A percentile compares a stretch with the other conserved stretches of the same genome.
Conservation (phyloP, 2,888 invertebrate species). For the Andrena camellia region DNA sequence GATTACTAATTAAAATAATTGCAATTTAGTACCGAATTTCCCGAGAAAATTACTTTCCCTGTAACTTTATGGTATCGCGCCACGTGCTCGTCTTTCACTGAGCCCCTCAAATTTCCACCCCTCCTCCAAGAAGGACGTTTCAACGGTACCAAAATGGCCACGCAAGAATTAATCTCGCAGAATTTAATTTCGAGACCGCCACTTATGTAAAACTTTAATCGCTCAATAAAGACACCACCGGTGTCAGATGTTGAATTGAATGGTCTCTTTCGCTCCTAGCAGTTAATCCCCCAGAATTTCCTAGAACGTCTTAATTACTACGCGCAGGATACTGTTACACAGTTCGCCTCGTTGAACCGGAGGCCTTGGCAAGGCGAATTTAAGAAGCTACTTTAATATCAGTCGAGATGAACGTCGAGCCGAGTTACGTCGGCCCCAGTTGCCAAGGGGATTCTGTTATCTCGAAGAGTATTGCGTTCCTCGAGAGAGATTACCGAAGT, state of each 20-base stretch:
- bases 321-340: conserved; percentile 1
- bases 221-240: neutral
- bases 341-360: neutral
- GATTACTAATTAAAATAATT: no score
- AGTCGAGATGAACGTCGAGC: neutral
- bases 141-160: neutral
- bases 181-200: no score
- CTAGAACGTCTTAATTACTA: neutral
- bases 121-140: neutral
- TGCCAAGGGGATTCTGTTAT: neutral
- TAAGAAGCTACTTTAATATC: neutral
- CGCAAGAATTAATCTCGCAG: neutral
- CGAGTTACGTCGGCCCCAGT: neutral
- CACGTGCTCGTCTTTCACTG: no score
- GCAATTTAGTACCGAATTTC: no score
- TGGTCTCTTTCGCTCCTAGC: no score
- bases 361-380: no score
- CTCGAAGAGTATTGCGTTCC: neutral
- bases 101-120: neutral
- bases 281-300: neutral
- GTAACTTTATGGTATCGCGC: no score
- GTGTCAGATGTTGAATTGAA: neutral
- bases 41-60: no score
- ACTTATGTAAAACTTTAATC: no score
- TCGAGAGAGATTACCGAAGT: neutral